These are phyloP conservation scores for Sprattus sprattus DNA, from an alignment of 2,113 vertebrate genomes.

Conservation along the genomic window DNA sequence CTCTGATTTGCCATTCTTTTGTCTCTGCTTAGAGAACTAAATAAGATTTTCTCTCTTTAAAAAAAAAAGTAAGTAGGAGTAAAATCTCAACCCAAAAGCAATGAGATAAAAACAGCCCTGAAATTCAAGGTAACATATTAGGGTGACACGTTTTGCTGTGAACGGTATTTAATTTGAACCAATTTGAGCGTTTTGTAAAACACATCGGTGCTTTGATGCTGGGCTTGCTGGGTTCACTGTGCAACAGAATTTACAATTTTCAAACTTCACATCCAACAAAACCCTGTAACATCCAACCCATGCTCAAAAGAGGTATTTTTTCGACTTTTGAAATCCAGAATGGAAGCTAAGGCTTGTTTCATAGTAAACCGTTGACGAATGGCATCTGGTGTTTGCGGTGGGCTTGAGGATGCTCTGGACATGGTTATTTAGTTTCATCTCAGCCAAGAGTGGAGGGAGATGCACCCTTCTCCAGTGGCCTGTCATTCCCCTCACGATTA, in stretches of 20 bases:
- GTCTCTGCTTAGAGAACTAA: not conserved
- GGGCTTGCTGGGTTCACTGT: not conserved
- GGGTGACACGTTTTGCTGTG: not conserved
- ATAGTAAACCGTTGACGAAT: not conserved
- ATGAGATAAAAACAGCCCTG: not conserved
- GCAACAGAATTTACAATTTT: not conserved
- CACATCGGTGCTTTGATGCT: not conserved
- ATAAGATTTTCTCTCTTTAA: constrained; percentile 3
- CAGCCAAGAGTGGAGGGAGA: constrained; percentile 44
- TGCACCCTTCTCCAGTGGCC: constrained; percentile 35
- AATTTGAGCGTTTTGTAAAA: not conserved
- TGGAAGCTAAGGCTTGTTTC: not conserved
- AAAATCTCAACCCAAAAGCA: not conserved
- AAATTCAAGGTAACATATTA: constrained; percentile 4
- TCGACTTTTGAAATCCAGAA: not conserved
- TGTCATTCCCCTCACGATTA: constrained; percentile 51
- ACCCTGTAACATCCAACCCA: not conserved
- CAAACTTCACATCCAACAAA: not conserved
- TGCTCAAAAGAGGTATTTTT: not conserved
- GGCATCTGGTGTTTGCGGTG: not conserved
- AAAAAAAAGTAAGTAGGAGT: not conserved
- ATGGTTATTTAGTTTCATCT: constrained; percentile 37
- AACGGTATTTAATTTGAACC: not conserved
- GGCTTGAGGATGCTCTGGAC: constrained; percentile 16
- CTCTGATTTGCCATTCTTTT: constrained; percentile 1